These are phyloP conservation scores for Aradophagus sp. DNA, from an alignment of 1,140 invertebrate species.

Conservation along the genomic window DNA sequence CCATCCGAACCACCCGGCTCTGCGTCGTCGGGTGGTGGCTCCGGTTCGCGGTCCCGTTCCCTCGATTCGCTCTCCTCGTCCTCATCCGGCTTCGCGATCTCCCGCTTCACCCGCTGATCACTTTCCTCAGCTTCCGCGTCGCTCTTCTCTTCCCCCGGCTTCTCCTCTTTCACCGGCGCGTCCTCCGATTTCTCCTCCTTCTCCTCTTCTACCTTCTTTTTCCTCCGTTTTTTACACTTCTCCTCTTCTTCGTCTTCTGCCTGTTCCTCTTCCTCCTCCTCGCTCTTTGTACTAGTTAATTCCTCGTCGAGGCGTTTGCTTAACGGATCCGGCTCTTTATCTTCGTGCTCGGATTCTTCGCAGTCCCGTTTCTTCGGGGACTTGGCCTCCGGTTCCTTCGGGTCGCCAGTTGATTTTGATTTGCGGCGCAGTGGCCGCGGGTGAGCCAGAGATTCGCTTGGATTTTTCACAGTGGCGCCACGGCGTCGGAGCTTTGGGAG, in stretches of 20 bases:
- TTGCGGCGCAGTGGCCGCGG: slow-evolving; percentile 61
- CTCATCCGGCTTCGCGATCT: slow-evolving; percentile 61
- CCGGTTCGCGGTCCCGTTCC: slow-evolving; percentile 70
- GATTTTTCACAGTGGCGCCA: slow-evolving; percentile 56
- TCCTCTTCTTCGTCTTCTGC: slow-evolving; percentile 48
- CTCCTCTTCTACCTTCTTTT: slow-evolving; percentile 36
- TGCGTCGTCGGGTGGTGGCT: slow-evolving; percentile 64
- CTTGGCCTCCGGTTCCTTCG: slow-evolving; percentile 31
- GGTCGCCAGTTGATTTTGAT: slow-evolving; percentile 43
- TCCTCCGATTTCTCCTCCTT: no score
- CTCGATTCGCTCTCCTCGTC: slow-evolving; percentile 70
- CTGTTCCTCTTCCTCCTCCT: slow-evolving; percentile 38
- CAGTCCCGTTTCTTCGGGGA: slow-evolving; percentile 42
- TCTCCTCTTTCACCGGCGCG: slow-evolving; percentile 58
- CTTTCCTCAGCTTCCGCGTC: slow-evolving; percentile 62
- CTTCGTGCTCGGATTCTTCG: slow-evolving; percentile 28
- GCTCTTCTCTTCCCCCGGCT: slow-evolving; percentile 31
- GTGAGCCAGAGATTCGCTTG: slow-evolving; percentile 50
- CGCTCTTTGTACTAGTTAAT: slow-evolving; percentile 32
- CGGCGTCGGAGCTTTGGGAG: slow-evolving; percentile 64
- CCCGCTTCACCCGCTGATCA: slow-evolving; percentile 25
- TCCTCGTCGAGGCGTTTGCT: slow-evolving; percentile 56
- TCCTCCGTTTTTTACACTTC: no score
- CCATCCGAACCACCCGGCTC: slow-evolving; percentile 53
- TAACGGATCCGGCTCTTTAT: slow-evolving; percentile 56